A percentile compares a stretch with the other conserved stretches of the same genome.
Conservation (phyloP, 2,888 invertebrate species). For the Noctuana brunneofusca region DNA sequence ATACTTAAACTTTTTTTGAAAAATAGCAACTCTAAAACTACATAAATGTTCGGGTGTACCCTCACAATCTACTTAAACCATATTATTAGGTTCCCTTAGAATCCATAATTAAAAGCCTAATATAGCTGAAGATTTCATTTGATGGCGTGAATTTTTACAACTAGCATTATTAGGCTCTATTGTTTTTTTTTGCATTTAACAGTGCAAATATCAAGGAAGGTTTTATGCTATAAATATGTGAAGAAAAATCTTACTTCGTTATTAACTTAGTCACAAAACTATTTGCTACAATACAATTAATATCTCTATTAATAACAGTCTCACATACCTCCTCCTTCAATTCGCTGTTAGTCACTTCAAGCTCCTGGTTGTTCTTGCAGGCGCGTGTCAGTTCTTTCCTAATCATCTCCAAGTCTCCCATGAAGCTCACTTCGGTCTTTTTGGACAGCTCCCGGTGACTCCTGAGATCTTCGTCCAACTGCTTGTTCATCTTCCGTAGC, state of each 20-base stretch:
- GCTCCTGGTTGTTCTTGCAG: constrained; percentile 83
- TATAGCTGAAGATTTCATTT: too few species aligned
- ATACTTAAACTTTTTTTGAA: background rate
- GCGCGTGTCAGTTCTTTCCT: constrained; percentile 79
- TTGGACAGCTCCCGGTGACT: constrained; percentile 71
- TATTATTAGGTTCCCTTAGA: too few species aligned
- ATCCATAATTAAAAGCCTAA: too few species aligned
- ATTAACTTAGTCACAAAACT: too few species aligned
- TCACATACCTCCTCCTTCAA: constrained; percentile 85
- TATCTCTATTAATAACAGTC: background rate
- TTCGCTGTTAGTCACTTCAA: constrained; percentile 87
- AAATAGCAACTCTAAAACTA: background rate
- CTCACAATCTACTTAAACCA: too few species aligned
- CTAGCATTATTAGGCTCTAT: too few species aligned
- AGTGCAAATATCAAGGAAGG: too few species aligned
- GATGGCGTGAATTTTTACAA: too few species aligned
- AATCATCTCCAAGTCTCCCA: constrained; percentile 75
- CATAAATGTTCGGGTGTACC: background rate
- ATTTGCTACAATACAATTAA: background rate
- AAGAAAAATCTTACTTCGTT: too few species aligned
- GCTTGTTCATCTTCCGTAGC: constrained; percentile 65
- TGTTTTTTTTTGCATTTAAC: too few species aligned
- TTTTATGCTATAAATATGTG: too few species aligned
- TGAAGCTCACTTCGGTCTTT: constrained; percentile 70
- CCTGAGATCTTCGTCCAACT: constrained; percentile 75